Evolutionary conservation across 2,888 invertebrate species (phyloP).

Genomic region (Cactoblastis cactorum): DNA sequence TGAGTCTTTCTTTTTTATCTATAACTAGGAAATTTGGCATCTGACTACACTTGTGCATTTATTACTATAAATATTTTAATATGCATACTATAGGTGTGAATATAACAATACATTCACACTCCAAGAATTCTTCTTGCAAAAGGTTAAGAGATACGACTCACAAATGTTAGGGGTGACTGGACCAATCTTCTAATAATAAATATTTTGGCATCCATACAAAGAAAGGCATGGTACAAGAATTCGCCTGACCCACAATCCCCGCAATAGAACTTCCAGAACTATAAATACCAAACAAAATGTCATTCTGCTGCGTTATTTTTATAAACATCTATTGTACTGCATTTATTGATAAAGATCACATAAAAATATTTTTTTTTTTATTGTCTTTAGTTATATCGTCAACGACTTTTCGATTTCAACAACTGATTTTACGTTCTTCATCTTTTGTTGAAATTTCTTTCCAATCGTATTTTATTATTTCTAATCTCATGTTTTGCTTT

Average conservation of each 20-base stretch:
- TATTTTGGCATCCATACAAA: slow-evolving; percentile 8
- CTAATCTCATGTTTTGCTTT: slow-evolving; percentile 30
- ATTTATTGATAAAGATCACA: neutral
- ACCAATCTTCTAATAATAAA: slow-evolving; percentile 3
- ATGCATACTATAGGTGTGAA: too few species aligned
- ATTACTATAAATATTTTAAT: too few species aligned
- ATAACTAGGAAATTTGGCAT: too few species aligned
- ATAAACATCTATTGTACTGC: neutral
- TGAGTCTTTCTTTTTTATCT: too few species aligned
- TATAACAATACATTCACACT: too few species aligned
- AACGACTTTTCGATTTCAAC: neutral
- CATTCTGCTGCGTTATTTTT: neutral
- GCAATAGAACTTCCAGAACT: neutral
- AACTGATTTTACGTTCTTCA: too few species aligned
- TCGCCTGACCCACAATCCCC: neutral
- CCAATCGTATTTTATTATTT: neutral
- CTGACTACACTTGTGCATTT: too few species aligned
- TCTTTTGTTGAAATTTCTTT: neutral
- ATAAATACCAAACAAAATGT: slow-evolving; percentile 6
- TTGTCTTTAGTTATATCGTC: neutral
- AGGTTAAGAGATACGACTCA: neutral
- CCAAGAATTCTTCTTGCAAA: neutral
- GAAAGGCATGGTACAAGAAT: neutral
- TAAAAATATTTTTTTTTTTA: neutral
- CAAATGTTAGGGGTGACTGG: slow-evolving; percentile 1